phyloP scores from a whole-genome alignment of 2,113 vertebrate species.

The Spea bombifrons region DNA sequence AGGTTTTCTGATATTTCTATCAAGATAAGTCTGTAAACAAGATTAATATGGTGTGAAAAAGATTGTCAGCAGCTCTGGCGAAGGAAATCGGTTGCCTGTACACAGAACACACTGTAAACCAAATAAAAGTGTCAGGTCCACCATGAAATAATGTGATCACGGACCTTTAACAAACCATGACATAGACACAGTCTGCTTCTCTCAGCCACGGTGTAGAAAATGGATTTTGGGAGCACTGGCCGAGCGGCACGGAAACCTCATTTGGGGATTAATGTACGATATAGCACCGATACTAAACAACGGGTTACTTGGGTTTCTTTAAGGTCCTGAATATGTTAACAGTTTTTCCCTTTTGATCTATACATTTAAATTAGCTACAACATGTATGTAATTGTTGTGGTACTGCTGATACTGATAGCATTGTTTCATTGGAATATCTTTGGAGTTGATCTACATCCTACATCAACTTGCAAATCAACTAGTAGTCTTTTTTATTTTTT shows the following conservation, averaged over 20 bases:
- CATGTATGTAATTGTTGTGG: too few relatives aligned
- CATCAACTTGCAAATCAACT: too few relatives aligned
- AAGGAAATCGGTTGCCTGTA: conserved; percentile 89
- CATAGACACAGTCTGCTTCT: conserved; percentile 79
- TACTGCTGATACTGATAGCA: too few relatives aligned
- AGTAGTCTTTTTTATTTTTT: too few relatives aligned
- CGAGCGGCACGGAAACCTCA: conserved; percentile 72
- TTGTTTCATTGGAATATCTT: too few relatives aligned
- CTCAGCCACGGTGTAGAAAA: conserved; percentile 87
- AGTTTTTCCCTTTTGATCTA: background rate
- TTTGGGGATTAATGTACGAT: conserved; percentile 68
- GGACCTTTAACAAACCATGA: conserved; percentile 97
- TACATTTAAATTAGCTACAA: too few relatives aligned
- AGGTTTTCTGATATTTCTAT: conserved; percentile 90
- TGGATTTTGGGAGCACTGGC: conserved; percentile 85
- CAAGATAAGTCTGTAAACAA: conserved; percentile 98
- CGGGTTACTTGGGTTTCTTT: conserved; percentile 17
- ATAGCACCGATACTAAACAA: conserved; percentile 58
- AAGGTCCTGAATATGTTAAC: conserved; percentile 22
- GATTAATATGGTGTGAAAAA: conserved; percentile 98
- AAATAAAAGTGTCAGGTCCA: conserved; percentile 97
- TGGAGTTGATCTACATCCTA: too few relatives aligned
- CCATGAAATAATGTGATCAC: conserved; percentile 96
- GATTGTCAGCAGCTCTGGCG: conserved; percentile 89
- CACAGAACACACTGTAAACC: conserved; percentile 91